Base-by-base conservation (phyloP, 2,888 invertebrate genomes). In the Hermaeophaga mercurialis region DNA sequence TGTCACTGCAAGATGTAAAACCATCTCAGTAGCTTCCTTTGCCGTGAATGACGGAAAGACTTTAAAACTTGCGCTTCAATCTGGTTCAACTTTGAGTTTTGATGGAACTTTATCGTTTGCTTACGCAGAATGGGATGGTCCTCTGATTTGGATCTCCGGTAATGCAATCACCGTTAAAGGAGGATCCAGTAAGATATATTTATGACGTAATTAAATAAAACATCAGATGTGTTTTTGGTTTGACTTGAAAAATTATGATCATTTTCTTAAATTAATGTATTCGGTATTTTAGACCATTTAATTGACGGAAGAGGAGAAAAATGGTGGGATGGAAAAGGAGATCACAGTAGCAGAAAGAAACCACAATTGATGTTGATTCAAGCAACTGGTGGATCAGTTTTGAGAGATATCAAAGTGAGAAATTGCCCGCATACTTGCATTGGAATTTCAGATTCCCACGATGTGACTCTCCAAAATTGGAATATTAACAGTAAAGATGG, bases 91-190 rank as follows among this genome's bases (percentile, higher is more conserved):
- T 33, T 54, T 63, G 2, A 43, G 54, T 12, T 64, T 64, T 53
- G 41, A 45, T 34, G 61, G 63, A 11, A 45, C 58, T 18, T 50
- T 48, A 3, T 28, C 57, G 3, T 63, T 64, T 47, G 63, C 44
- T 5, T 61, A 41, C 36, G 12, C 36, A 8, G 50, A 59, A 15
- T 63, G 61, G 64, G 49, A 54, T 34, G 63, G 62, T 1, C 61
- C 61, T 17, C 24, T 64, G 5, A 55, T 64, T 15, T 59, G 57
- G 33, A 63, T 64, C 18, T 58, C 44, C 15, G 64, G 62, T 1
- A 56, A 61, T 19, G 50, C 45, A 24, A 47, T 64, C 14, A 56
- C 47, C 7, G 59, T 64, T 0, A 8, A 54, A 31, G 64, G 64
- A 52, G 61, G 60, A 45, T 9, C 43, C 39, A 52, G 62, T 60